Conservation (phyloP, 2,888 invertebrate species). For the Caradrina clavipalpis region DNA sequence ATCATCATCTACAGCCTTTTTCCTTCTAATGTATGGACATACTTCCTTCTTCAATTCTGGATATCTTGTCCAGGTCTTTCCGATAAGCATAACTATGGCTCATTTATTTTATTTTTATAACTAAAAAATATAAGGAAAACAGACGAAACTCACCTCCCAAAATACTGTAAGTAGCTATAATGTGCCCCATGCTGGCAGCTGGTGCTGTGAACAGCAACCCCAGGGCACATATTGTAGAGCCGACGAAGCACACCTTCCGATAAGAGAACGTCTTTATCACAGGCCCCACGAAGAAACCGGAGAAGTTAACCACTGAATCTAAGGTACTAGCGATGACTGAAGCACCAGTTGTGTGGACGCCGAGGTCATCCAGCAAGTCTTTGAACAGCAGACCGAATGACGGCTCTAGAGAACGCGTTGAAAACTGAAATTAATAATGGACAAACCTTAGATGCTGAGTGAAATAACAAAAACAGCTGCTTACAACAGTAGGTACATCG, state of each 20-base stretch:
- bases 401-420: slow-evolving; percentile 95
- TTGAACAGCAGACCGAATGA: slow-evolving; percentile 95
- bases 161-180: slow-evolving; percentile 94
- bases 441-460: slow-evolving; percentile 4
- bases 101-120: too few species aligned
- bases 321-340: slow-evolving; percentile 94
- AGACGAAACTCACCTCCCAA: slow-evolving; percentile 91
- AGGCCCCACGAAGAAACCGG: slow-evolving; percentile 94
- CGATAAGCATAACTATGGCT: too few species aligned
- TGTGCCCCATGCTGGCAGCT: slow-evolving; percentile 93
- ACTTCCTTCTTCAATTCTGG: background rate
- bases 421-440: slow-evolving; percentile 91
- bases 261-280: slow-evolving; percentile 94
- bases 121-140: background rate
- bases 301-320: slow-evolving; percentile 95
- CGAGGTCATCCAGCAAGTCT: slow-evolving; percentile 92
- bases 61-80: background rate
- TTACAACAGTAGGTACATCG: background rate
- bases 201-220: slow-evolving; percentile 93
- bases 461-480: background rate
- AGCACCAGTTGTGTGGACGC: slow-evolving; percentile 94
- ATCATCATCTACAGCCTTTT: background rate
- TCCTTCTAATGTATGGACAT: background rate
- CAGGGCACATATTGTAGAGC: slow-evolving; percentile 92
- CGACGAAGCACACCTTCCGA: slow-evolving; percentile 93